Evolutionary conservation across 2,888 invertebrate species (phyloP).

Genomic region (Cantharis flavilabris): DNA sequence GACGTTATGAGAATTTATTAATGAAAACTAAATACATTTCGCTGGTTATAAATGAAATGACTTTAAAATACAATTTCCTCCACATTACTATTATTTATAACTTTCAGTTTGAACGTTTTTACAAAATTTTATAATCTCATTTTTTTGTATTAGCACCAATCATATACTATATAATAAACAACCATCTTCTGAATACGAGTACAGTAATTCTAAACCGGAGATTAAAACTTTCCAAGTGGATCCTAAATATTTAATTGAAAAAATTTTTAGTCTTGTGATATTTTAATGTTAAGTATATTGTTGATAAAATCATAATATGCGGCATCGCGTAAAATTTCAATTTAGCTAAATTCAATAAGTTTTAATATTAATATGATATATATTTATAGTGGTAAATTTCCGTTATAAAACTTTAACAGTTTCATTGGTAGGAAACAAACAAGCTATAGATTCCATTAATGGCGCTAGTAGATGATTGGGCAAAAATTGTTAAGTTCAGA

Average conservation of each 20-base stretch:
- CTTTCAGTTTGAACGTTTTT: not conserved
- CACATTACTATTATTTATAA: not conserved
- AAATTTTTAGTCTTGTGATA: not conserved
- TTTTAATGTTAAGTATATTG: not conserved
- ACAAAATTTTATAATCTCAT: not conserved
- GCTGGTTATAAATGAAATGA: not conserved
- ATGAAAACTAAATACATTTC: not conserved
- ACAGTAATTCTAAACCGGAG: conserved; percentile 19
- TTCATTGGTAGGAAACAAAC: too few relatives aligned
- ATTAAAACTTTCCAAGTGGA: conserved; percentile 15
- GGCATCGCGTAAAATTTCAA: too few relatives aligned
- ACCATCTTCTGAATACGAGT: conserved; percentile 5
- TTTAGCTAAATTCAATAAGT: too few relatives aligned
- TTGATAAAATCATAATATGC: not conserved
- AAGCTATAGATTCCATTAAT: too few relatives aligned
- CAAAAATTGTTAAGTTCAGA: too few relatives aligned
- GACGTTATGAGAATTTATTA: not conserved
- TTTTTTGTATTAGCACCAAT: not conserved
- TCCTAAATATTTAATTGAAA: conserved; percentile 1
- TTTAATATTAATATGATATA: too few relatives aligned
- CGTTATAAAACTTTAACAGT: too few relatives aligned
- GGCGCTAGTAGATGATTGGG: too few relatives aligned
- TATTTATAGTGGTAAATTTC: too few relatives aligned
- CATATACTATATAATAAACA: not conserved
- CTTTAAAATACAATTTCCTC: not conserved